Evolutionary conservation across 2,888 invertebrate genomes (phyloP).

Genomic region (Cybosia mesomella): DNA sequence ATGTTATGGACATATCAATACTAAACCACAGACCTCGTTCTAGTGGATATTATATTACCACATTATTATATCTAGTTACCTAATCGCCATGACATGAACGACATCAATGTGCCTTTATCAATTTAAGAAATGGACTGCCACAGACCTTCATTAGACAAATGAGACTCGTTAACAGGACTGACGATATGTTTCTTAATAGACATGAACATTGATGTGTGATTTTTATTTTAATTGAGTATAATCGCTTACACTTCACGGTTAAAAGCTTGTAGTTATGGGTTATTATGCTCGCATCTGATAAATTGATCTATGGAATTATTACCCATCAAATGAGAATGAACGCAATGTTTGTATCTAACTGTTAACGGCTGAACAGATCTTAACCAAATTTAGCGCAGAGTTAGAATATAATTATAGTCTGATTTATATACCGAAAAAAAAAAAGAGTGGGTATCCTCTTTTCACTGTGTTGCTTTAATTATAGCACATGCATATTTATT

Average conservation of each 20-base stretch:
- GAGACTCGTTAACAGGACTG: constrained; percentile 43
- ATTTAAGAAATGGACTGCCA: constrained; percentile 32
- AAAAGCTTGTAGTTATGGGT: background rate
- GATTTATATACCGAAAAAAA: too few relatives aligned
- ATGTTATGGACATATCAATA: constrained; percentile 46
- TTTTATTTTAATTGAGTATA: background rate
- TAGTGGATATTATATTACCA: constrained; percentile 64
- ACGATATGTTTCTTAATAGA: constrained; percentile 41
- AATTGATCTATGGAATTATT: background rate
- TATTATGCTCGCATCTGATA: background rate
- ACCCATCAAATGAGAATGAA: background rate
- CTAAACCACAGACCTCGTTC: constrained; percentile 73
- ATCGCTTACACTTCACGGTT: background rate
- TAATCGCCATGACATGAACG: constrained; percentile 46
- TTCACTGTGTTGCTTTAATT: too few relatives aligned
- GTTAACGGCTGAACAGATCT: too few relatives aligned
- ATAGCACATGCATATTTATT: too few relatives aligned
- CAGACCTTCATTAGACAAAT: constrained; percentile 46
- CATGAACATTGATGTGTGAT: constrained; percentile 21
- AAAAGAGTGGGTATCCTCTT: too few relatives aligned
- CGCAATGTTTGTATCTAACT: background rate
- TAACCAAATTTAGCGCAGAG: too few relatives aligned
- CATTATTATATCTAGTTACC: constrained; percentile 60
- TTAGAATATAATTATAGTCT: too few relatives aligned
- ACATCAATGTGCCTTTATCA: constrained; percentile 49